Percentiles rank a stretch among this genome's conserved stretches.
Conservation (phyloP, 1,140 invertebrate species). For the Hyles vespertilio region DNA sequence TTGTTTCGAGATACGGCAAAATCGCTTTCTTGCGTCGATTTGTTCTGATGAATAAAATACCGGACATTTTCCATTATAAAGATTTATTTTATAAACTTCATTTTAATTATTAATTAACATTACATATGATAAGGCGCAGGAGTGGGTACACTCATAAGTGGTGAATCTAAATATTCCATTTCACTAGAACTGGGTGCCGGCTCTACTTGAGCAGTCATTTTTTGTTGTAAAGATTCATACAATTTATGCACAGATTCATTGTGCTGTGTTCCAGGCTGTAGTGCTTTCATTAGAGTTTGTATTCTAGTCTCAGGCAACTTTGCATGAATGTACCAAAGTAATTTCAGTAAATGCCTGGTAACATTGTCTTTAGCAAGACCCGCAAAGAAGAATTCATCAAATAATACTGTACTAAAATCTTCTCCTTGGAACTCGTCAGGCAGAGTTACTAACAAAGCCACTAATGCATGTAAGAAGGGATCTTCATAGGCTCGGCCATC, state of each 20-base stretch:
- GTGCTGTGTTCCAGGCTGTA: conserved; percentile 89
- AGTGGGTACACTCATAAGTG: conserved; percentile 89
- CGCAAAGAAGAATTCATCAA: conserved; percentile 97
- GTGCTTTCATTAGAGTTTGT: conserved; percentile 90
- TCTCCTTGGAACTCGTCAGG: conserved; percentile 94
- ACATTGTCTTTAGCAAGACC: conserved; percentile 93
- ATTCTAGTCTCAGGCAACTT: conserved; percentile 88
- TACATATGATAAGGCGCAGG: conserved; percentile 83
- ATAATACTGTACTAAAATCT: conserved; percentile 96
- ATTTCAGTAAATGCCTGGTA: conserved; percentile 92
- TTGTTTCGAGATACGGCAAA: no score
- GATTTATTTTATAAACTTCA: conserved; percentile 2
- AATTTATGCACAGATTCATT: conserved; percentile 90
- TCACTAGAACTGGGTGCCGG: conserved; percentile 78
- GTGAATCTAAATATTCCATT: conserved; percentile 88
- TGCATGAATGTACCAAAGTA: conserved; percentile 94
- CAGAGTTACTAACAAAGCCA: conserved; percentile 92
- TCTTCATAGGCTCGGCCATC: conserved; percentile 95
- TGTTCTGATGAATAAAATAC: no score
- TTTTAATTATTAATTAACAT: conserved; percentile 7
- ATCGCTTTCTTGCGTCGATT: no score
- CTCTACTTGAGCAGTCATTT: conserved; percentile 85
- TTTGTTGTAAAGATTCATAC: conserved; percentile 86
- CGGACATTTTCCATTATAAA: not conserved
- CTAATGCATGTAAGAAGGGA: conserved; percentile 94